A percentile compares a stretch with the other conserved stretches of the same genome.
Conservation (phyloP, 2,888 invertebrate species). For the Gnatocerus cornutus region DNA sequence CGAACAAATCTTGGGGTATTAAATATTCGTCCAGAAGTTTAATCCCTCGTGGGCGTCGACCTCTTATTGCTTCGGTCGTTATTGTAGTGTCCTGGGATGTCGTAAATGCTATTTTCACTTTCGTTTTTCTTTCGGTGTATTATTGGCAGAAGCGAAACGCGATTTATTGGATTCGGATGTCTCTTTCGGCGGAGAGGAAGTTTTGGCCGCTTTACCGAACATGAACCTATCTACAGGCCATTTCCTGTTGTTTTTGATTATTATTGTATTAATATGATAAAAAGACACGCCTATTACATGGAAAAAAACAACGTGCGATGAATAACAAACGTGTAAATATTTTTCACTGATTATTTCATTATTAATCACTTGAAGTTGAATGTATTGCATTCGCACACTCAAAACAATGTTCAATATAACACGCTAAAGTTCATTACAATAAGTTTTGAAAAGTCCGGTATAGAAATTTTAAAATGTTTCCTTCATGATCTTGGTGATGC, state of each 20-base stretch:
- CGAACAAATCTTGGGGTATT: constrained; percentile 21
- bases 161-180: background rate
- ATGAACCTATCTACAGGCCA: constrained; percentile 8
- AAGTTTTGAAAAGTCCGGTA: too few species aligned
- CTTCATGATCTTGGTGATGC: too few species aligned
- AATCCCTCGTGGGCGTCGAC: constrained; percentile 46
- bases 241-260: constrained; percentile 14
- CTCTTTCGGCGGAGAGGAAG: too few species aligned
- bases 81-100: constrained; percentile 15
- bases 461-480: too few species aligned
- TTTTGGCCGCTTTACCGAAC: background rate
- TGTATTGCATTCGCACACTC: too few species aligned
- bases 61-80: constrained; percentile 21
- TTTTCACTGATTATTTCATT: too few species aligned
- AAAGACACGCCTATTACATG: background rate
- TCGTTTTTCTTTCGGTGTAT: background rate
- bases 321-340: too few species aligned
- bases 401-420: too few species aligned
- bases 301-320: too few species aligned
- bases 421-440: too few species aligned
- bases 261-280: constrained; percentile 8
- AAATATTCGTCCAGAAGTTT: constrained; percentile 33
- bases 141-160: background rate
- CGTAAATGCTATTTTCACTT: constrained; percentile 25
- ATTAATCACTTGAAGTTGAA: too few species aligned